phyloP scores from a whole-genome alignment of 2,113 vertebrate species.

The Ailurus styani region DNA sequence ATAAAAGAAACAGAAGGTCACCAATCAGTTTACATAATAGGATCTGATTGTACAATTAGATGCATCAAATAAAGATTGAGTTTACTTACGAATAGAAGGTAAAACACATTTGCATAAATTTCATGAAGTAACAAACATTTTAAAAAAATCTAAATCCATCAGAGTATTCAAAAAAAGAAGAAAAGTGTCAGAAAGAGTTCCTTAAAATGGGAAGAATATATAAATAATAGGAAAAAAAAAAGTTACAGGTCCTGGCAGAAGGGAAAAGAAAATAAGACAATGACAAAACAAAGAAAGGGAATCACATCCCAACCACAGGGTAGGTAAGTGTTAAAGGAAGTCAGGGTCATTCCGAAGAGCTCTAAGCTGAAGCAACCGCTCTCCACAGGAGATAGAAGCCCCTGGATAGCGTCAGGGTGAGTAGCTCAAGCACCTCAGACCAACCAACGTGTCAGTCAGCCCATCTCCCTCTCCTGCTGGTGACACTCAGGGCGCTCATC shows the following conservation, averaged over 20 bases:
- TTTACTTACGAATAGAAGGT: background rate
- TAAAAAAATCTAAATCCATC: background rate
- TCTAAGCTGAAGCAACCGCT: background rate
- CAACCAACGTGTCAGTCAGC: too few relatives aligned
- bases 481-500: rapidly evolving
- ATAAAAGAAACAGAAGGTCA: background rate
- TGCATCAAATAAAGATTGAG: background rate
- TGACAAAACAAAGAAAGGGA: background rate
- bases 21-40: background rate
- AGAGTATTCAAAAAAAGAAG: background rate
- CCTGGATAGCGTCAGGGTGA: background rate
- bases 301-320: background rate
- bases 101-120: background rate
- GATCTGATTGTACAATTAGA: background rate
- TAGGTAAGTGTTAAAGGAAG: background rate
- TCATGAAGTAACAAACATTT: background rate
- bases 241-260: background rate
- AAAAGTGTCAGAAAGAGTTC: background rate
- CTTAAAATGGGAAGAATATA: background rate
- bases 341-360: background rate
- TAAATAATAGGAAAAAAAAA: background rate
- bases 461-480: background rate
- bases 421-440: background rate
- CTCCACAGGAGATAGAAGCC: rapidly evolving
- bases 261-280: background rate